Conservation (phyloP, 1,140 invertebrate genomes). For the Xylocopa sonorina region DNA sequence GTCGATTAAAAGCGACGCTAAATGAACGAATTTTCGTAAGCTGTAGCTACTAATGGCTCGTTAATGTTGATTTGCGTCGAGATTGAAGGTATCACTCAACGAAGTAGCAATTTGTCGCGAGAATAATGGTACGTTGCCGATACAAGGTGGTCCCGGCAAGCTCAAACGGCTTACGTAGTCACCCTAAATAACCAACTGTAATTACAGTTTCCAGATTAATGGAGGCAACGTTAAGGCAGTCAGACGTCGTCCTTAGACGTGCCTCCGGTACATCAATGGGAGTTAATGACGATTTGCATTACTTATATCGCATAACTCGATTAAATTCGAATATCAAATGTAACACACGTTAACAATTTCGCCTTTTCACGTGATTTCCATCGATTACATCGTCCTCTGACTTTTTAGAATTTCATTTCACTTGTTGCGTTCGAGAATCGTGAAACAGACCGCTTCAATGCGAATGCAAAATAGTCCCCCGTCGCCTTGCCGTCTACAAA, state of each 20-base stretch:
- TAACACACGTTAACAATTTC: not conserved
- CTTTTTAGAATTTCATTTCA: too few relatives aligned
- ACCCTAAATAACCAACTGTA: conserved; percentile 32
- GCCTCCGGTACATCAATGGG: not conserved
- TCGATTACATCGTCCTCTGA: too few relatives aligned
- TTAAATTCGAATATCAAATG: not conserved
- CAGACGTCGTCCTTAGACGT: conserved; percentile 28
- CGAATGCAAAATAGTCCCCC: too few relatives aligned
- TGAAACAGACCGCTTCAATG: too few relatives aligned
- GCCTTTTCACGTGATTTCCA: too few relatives aligned
- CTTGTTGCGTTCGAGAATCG: too few relatives aligned
- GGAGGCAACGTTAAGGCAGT: not conserved
- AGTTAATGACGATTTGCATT: conserved; percentile 30
- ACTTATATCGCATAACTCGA: not conserved
- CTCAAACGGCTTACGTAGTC: conserved; percentile 8
- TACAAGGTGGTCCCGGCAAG: not conserved
- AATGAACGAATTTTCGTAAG: not conserved
- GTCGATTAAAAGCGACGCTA: too few relatives aligned
- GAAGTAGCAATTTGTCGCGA: conserved; percentile 15
- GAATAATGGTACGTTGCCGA: conserved; percentile 11
- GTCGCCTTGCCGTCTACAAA: too few relatives aligned
- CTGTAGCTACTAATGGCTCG: not conserved
- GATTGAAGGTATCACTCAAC: conserved; percentile 11
- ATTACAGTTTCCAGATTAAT: conserved; percentile 40
- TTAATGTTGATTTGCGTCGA: not conserved